Evolutionary conservation across 2,888 invertebrate genomes (phyloP), one percentile per base, ranked within the genome.

Genomic region (Caenorhabditis drosophilae): DNA sequence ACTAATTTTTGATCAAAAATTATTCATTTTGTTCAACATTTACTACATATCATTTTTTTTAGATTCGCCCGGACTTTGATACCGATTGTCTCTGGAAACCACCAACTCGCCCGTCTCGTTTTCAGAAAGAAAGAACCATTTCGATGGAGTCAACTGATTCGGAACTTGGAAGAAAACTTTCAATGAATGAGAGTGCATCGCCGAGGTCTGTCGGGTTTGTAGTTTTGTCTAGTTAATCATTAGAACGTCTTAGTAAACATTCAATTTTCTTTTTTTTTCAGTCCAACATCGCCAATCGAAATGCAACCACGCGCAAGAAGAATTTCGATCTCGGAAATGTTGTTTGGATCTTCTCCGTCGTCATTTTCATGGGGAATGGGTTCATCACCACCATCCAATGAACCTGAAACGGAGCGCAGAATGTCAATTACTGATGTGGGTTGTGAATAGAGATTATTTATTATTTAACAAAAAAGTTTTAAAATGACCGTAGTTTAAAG

Each of bases 11-110:
- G 20, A 18, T 20, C 16, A 36, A 16, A 11, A 20, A 3, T 31
- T 31, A 9, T 31, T 31, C 31, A 6, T 31, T 31, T 31, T 26
- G 27, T 16, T 20, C 20, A 41, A 36, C 6, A 20, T 6, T 38
- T 22, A 11, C 4, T 6, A 20, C 15, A 16, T 20, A 34, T n/a
- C 9, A 18, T 40, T 27, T 40, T 15, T 51, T 66, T 31, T 51
- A 72, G 70, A 67, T 72, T 51, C 70, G 70, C 45, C 75, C 72
- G 35, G 72, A 72, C 45, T 75, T 61, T 52, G 75, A 75, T 41
- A 75, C 72, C n/a, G 75, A 75, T 51, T 60, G 59, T 42, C 70
- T 75, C 42, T 75, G 75, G 75, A 72, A 72, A 55, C 75, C 72
- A 9, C 61, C 56, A 52, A 55, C 51, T 45, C 55, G 60, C 22